phyloP scores from a whole-genome alignment of 2,888 invertebrate genomes.

The Apamea monoglypha region DNA sequence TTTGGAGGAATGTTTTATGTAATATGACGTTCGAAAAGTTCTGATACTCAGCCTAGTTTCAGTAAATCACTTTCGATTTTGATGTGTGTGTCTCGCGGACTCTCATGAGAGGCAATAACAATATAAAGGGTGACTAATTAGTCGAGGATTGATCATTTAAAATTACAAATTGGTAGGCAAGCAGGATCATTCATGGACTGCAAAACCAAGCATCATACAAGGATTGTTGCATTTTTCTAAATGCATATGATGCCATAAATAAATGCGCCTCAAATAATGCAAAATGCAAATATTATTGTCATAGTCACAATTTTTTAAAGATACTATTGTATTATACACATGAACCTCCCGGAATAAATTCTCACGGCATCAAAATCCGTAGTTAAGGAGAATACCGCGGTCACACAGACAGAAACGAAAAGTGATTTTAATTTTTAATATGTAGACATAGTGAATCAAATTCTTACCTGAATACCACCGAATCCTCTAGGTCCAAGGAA shows the following conservation, averaged over 20 bases:
- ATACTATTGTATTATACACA: too few relatives aligned
- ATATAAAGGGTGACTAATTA: background rate
- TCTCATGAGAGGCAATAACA: background rate
- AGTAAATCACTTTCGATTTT: too few relatives aligned
- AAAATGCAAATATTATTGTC: background rate
- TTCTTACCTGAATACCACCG: constrained; percentile 92
- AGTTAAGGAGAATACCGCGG: too few relatives aligned
- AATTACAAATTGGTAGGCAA: background rate
- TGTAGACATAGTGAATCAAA: background rate
- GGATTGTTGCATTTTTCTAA: background rate
- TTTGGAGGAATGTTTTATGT: too few relatives aligned
- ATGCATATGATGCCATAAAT: background rate
- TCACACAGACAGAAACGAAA: too few relatives aligned
- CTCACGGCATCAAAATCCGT: too few relatives aligned
- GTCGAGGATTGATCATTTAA: background rate
- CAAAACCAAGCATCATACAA: background rate
- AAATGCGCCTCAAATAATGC: too few relatives aligned
- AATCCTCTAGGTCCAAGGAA: constrained; percentile 94
- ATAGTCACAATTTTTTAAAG: constrained; percentile 1
- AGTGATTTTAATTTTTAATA: background rate
- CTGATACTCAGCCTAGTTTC: too few relatives aligned
- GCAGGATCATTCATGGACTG: background rate
- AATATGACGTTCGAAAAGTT: too few relatives aligned
- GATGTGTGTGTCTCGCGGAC: background rate
- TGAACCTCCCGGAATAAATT: too few relatives aligned